Evolutionary conservation across 2,888 invertebrate genomes (phyloP), one percentile per base, ranked within the genome.

Genomic region (Sesia bembeciformis): DNA sequence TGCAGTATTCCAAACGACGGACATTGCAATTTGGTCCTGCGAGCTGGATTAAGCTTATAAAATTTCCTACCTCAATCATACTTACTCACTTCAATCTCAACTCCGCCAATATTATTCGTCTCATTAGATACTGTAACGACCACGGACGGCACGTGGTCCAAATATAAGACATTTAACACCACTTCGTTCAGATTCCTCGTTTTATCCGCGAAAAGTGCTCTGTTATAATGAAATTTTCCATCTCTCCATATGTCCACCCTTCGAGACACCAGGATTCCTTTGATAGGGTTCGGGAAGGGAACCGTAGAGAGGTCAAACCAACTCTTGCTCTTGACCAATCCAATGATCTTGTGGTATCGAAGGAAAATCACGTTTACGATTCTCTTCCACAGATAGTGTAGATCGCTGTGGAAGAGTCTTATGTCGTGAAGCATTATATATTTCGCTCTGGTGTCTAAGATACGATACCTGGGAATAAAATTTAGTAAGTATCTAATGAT

Each of bases 291-390:
- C 0, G 96, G 95, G 76, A 93, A 96, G 0, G 94, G 93, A 1
- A 95, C 92, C 0, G 95, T 95, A 3, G 92, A 91, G 0, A 96
- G 76, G 66, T 94, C 93, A 60, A 93, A 95, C 90, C 93, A 94
- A 23, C 91, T 84, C 40, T 81, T 84, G 60, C 74, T 78, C 57
- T 75, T 81, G 3, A 62, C 42, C 0, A 62, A 52, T 0, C 74
- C 76, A 58, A 52, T 58, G 53, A 74, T 60, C 62, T 80, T 78
- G 65, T 92, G 92, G 62, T 91, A 90, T 52, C 91, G 90, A 7
- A 96, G 81, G 62, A 96, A 96, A 4, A 96, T 76, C 0, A 94
- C 93, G 64, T 94, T 94, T 23, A 95, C 91, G 52, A 96, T 92
- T 58, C 94, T 90, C 58, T 93, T 94, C 96, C 96, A 96, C 7